phyloP scores from a whole-genome alignment of 2,888 invertebrate genomes.

The Watsonalla binaria region DNA sequence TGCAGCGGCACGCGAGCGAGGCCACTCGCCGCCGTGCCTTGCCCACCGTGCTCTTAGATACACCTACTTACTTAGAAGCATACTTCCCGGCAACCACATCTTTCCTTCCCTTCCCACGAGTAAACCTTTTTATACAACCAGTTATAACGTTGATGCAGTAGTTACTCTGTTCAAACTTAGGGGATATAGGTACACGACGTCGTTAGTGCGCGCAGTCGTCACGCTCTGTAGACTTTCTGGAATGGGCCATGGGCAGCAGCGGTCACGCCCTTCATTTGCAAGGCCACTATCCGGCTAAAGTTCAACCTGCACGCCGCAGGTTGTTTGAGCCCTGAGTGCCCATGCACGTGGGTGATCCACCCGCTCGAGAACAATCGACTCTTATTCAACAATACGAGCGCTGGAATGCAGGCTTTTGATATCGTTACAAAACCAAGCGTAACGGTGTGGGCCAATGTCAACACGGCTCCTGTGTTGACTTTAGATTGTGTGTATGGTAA shows the following conservation, averaged over 20 bases:
- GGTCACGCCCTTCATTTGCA: slow-evolving; percentile 40
- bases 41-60: slow-evolving; percentile 17
- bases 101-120: slow-evolving; percentile 34
- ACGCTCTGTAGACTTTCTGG: slow-evolving; percentile 31
- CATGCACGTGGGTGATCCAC: slow-evolving; percentile 46
- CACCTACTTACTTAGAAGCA: slow-evolving; percentile 9
- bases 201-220: slow-evolving; percentile 20
- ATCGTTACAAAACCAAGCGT: slow-evolving; percentile 68
- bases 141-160: slow-evolving; percentile 3
- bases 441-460: slow-evolving; percentile 73
- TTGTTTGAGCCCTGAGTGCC: slow-evolving; percentile 60
- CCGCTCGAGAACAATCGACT: slow-evolving; percentile 61
- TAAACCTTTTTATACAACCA: slow-evolving; percentile 16
- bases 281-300: slow-evolving; percentile 43
- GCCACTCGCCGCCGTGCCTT: slow-evolving; percentile 32
- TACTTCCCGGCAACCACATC: slow-evolving; percentile 25
- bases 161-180: slow-evolving; percentile 4
- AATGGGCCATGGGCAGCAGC: slow-evolving; percentile 21
- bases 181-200: not conserved
- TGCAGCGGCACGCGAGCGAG: slow-evolving; percentile 63
- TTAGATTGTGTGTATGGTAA: slow-evolving; percentile 63
- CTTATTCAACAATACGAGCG: slow-evolving; percentile 52
- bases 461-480: slow-evolving; percentile 57
- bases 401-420: slow-evolving; percentile 70
- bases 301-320: slow-evolving; percentile 47